A percentile compares a stretch with the other conserved stretches of the same genome.
phyloP scores from a whole-genome alignment of 2,888 invertebrate species.

The Diachrysia chrysitis region DNA sequence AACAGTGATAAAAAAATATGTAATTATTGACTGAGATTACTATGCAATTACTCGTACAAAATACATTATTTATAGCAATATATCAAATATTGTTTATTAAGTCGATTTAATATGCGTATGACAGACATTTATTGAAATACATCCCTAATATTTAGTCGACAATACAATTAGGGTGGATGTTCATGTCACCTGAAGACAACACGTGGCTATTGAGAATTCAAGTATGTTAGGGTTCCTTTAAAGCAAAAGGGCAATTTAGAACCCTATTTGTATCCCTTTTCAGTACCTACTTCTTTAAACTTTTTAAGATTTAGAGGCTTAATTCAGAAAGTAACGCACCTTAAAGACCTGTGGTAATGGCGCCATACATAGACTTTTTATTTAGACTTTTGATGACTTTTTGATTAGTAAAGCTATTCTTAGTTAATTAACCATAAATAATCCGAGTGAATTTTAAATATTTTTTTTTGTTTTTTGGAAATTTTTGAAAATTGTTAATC shows the following conservation, averaged over 20 bases:
- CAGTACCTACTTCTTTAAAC: too few relatives aligned
- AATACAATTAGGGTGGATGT: constrained; percentile 53
- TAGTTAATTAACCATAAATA: too few relatives aligned
- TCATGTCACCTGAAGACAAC: constrained; percentile 75
- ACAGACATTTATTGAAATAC: constrained; percentile 25
- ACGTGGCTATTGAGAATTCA: constrained; percentile 69
- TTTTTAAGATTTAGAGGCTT: too few relatives aligned
- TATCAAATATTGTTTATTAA: neutral
- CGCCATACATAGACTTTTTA: too few relatives aligned
- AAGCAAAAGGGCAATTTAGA: neutral
- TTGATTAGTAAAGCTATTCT: too few relatives aligned
- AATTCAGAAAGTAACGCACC: too few relatives aligned
- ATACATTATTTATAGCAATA: neutral
- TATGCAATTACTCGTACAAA: neutral
- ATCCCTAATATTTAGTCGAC: constrained; percentile 16
- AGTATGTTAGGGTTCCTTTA: constrained; percentile 42
- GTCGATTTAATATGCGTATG: constrained; percentile 33
- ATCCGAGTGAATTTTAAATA: too few relatives aligned
- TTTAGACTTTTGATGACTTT: too few relatives aligned
- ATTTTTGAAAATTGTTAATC: too few relatives aligned
- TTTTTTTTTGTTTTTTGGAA: neutral
- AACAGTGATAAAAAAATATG: neutral
- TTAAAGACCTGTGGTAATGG: too few relatives aligned
- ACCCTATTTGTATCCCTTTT: too few relatives aligned
- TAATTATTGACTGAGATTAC: neutral